These are phyloP conservation scores for Cryptoleucopteryx plumbea DNA, from an alignment of 2,113 vertebrate species.

Conservation along the genomic window DNA sequence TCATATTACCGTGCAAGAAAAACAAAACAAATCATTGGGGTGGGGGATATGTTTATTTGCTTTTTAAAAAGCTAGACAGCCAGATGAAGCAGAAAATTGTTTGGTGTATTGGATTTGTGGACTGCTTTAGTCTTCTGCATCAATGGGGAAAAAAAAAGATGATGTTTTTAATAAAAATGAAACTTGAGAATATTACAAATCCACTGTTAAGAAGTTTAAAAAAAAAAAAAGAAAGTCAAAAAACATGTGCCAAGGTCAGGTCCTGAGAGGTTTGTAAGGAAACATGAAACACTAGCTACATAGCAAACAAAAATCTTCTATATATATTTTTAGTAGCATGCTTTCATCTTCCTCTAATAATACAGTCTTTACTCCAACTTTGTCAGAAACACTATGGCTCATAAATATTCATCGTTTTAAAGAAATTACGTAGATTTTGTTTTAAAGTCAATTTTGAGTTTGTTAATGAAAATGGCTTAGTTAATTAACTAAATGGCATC, in stretches of 20 bases:
- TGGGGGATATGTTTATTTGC: neutral
- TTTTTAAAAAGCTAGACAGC: conserved; percentile 44
- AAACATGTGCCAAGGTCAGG: neutral
- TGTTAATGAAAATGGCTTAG: conserved; percentile 71
- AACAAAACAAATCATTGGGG: neutral
- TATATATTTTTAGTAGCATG: neutral
- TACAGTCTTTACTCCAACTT: conserved; percentile 34
- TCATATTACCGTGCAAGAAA: neutral
- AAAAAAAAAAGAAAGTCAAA: neutral
- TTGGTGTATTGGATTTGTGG: conserved; percentile 12
- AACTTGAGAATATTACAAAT: conserved; percentile 42
- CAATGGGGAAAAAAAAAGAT: neutral
- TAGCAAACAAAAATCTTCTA: neutral
- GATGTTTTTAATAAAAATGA: neutral
- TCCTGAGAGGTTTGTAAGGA: neutral
- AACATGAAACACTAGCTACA: neutral
- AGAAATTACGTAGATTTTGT: conserved; percentile 57
- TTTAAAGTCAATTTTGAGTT: conserved; percentile 75
- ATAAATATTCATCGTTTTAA: conserved; percentile 65
- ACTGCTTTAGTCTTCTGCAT: conserved; percentile 34
- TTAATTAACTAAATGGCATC: conserved; percentile 74
- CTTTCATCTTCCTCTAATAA: conserved; percentile 40
- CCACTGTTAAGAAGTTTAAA: conserved; percentile 1
- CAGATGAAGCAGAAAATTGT: conserved; percentile 69
- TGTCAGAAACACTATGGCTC: conserved; percentile 1